These are phyloP conservation scores for Drosophila pseudoananassae DNA, from an alignment of 1,140 invertebrate genomes.

Conservation along the genomic window DNA sequence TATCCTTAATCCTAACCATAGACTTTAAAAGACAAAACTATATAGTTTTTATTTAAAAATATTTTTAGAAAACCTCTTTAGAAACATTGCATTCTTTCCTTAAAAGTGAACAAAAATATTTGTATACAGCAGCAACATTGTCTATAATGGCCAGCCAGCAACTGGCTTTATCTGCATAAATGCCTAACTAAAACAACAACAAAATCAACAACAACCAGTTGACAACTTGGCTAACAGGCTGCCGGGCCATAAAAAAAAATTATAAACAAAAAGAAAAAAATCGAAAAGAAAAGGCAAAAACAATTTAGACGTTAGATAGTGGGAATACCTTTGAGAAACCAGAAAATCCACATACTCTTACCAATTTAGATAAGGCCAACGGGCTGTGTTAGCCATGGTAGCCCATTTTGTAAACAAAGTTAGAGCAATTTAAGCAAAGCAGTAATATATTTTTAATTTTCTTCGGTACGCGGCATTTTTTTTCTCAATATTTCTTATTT, in stretches of 20 bases:
- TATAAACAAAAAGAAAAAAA: slow-evolving; percentile 19
- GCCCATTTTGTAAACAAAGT: not conserved
- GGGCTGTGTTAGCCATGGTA: not conserved
- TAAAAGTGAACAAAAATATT: not conserved
- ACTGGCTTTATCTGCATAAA: slow-evolving; percentile 65
- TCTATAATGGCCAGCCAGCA: slow-evolving; percentile 28
- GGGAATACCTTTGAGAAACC: not conserved
- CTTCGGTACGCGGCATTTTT: slow-evolving; percentile 49
- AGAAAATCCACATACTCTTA: slow-evolving; percentile 1
- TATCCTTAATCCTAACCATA: no score
- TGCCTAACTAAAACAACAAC: slow-evolving; percentile 42
- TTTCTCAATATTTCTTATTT: slow-evolving; percentile 60
- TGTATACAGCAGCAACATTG: slow-evolving; percentile 29
- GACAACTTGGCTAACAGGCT: slow-evolving; percentile 74
- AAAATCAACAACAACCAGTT: slow-evolving; percentile 58
- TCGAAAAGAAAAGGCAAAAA: slow-evolving; percentile 13
- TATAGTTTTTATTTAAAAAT: no score
- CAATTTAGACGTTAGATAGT: slow-evolving; percentile 17
- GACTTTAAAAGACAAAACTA: no score
- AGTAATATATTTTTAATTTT: slow-evolving; percentile 64
- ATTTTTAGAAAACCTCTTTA: no score
- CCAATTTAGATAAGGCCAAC: not conserved
- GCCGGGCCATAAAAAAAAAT: slow-evolving; percentile 44
- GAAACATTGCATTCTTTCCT: no score
- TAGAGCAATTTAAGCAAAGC: not conserved